Evolutionary conservation across 2,113 vertebrate species (phyloP).

Genomic region (Typhlomys cinereus): DNA sequence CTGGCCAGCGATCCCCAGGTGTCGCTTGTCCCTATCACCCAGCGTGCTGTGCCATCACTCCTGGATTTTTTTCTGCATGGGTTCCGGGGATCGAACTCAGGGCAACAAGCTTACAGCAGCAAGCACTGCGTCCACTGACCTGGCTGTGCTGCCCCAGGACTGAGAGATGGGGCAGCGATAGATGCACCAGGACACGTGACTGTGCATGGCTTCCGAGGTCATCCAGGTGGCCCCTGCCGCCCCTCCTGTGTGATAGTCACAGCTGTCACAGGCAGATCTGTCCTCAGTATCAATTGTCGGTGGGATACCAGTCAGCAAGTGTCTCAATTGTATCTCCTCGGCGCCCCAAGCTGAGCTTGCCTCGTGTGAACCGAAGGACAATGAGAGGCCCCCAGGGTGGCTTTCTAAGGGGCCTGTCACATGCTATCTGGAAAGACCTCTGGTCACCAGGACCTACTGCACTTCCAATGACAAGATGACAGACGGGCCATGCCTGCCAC

Average conservation of each 20-base stretch:
- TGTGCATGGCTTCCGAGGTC: accelerated
- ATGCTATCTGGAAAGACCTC: background rate
- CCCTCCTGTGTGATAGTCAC: accelerated
- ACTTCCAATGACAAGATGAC: slow-evolving; percentile 11
- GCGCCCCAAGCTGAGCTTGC: background rate
- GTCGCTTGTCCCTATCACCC: background rate
- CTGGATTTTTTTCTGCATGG: background rate
- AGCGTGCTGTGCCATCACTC: background rate
- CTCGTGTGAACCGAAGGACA: background rate
- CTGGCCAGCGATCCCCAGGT: no score
- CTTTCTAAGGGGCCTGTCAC: background rate
- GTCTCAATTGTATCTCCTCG: background rate
- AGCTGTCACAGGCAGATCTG: background rate
- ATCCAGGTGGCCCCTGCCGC: no score
- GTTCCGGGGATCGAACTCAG: background rate
- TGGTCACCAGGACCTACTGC: background rate
- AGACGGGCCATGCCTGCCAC: background rate
- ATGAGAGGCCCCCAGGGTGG: background rate
- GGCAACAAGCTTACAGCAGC: no score
- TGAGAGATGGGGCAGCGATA: background rate
- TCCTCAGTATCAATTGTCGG: background rate
- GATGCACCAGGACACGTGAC: accelerated
- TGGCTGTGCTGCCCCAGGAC: background rate
- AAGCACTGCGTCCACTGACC: background rate
- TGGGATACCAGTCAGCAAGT: slow-evolving; percentile 47